Evolutionary conservation across 2,888 invertebrate species (phyloP), one percentile per base, ranked within the genome.

Genomic region (Rhagophthalmus giganteus): DNA sequence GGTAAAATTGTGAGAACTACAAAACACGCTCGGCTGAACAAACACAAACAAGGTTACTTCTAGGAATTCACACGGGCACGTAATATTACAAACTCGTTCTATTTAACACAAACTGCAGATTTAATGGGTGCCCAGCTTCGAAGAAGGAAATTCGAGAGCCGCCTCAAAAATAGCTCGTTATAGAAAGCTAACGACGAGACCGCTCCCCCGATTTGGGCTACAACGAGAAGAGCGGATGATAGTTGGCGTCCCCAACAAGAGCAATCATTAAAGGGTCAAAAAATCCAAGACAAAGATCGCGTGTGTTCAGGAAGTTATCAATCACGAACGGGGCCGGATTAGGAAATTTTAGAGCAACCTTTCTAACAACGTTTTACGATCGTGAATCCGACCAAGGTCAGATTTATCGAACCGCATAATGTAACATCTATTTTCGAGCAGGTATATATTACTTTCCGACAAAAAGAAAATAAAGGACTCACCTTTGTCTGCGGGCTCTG

Each of bases 401-500:
- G 14, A 46, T 37, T 46, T 26, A 46, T 20, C 30, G 14, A 39
- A 37, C 13, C 33, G 8, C 9, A 13, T 30, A 10, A n/a, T n/a
- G n/a, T n/a, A n/a, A n/a, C n/a, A n/a, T n/a, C n/a, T n/a, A n/a
- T n/a, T n/a, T n/a, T n/a, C n/a, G n/a, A n/a, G n/a, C n/a, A n/a
- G n/a, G n/a, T n/a, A n/a, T n/a, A n/a, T n/a, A n/a, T n/a, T n/a
- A n/a, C n/a, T n/a, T n/a, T n/a, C n/a, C n/a, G n/a, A n/a, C n/a
- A n/a, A n/a, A n/a, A n/a, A n/a, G n/a, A n/a, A n/a, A n/a, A n/a
- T n/a, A 26, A 15, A 12, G 32, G 35, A 58, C 65, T 63, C 54
- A 71, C 70, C 70, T 69, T 71, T 70, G 59, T 70, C 69, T 33
- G 67, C 62, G 12, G 65, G 67, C 62, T 69, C 71, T 42, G 69